Evolutionary conservation across 2,888 invertebrate genomes (phyloP).

Genomic region (Orgyia antiqua): DNA sequence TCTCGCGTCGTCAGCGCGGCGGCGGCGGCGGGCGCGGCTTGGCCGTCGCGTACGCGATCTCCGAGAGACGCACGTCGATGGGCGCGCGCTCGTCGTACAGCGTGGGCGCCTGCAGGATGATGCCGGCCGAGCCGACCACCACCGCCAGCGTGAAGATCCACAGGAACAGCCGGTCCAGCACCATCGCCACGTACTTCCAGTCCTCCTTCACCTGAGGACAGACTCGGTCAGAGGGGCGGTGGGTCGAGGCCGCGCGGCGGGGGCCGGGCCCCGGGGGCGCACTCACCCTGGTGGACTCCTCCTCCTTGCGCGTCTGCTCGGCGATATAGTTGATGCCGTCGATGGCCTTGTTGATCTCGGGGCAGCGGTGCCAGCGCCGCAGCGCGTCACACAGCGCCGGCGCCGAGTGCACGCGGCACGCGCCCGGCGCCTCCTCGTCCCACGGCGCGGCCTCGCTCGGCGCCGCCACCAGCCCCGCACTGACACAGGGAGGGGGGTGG

Average conservation of each 20-base stretch:
- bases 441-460: conserved; percentile 29
- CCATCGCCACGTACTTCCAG: conserved; percentile 99
- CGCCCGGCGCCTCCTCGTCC: conserved; percentile 36
- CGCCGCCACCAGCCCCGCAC: conserved; percentile 45
- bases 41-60: conserved; percentile 93
- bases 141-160: conserved; percentile 98
- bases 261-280: neutral
- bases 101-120: conserved; percentile 96
- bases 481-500: conserved; percentile 16
- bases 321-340: conserved; percentile 95
- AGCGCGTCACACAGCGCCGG: conserved; percentile 79
- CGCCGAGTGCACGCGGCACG: conserved; percentile 76
- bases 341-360: conserved; percentile 94
- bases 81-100: conserved; percentile 94
- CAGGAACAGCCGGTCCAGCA: conserved; percentile 95
- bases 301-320: conserved; percentile 93
- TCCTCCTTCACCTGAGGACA: conserved; percentile 93
- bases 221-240: conserved; percentile 8
- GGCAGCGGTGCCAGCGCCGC: conserved; percentile 92
- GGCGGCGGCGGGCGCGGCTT: conserved; percentile 82
- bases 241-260: neutral
- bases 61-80: conserved; percentile 91
- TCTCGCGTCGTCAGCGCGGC: conserved; percentile 33
- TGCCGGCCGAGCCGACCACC: conserved; percentile 94
- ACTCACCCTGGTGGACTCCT: conserved; percentile 92